A percentile compares a stretch with the other conserved stretches of the same genome.
Conservation (phyloP, 1,140 invertebrate species). For the Andrena cerasifolii region DNA sequence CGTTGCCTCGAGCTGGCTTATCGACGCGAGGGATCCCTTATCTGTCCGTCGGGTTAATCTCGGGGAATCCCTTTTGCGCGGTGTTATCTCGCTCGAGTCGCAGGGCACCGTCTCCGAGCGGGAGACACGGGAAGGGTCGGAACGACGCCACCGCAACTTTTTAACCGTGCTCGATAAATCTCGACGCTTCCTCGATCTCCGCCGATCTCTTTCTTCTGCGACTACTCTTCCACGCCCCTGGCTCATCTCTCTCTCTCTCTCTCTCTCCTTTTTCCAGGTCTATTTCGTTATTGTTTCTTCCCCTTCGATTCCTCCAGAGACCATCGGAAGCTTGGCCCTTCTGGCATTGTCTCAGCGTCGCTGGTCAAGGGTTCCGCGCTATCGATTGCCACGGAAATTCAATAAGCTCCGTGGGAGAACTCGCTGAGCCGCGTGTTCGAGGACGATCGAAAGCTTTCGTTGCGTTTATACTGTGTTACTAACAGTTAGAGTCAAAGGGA, state of each 20-base stretch:
- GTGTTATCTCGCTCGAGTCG: constrained; percentile 66
- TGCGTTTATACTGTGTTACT: too few relatives aligned
- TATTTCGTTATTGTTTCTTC: constrained; percentile 29
- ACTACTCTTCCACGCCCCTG: not conserved
- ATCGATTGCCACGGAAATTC: constrained; percentile 30
- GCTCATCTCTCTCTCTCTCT: not conserved
- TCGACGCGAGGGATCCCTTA: constrained; percentile 66
- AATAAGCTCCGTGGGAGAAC: constrained; percentile 7
- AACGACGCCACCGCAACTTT: constrained; percentile 59
- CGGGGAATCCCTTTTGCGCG: constrained; percentile 68
- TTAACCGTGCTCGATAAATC: constrained; percentile 70
- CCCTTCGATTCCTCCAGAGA: not conserved
- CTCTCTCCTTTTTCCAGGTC: not conserved
- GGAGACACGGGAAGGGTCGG: not conserved
- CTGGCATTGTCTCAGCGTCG: constrained; percentile 23
- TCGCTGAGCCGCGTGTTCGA: constrained; percentile 8
- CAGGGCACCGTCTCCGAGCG: constrained; percentile 25
- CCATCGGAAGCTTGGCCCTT: not conserved
- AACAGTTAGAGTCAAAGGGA: too few relatives aligned
- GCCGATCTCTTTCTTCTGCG: not conserved
- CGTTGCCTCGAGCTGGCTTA: constrained; percentile 57
- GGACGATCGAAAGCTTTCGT: not conserved
- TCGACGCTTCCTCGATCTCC: constrained; percentile 39
- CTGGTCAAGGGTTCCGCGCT: constrained; percentile 33
- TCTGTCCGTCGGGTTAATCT: constrained; percentile 74